Percentiles rank a stretch among this genome's conserved stretches.
Evolutionary conservation across 2,797 vertebrate species (phyloP).

Genomic region (Eidolon dupreanum): DNA sequence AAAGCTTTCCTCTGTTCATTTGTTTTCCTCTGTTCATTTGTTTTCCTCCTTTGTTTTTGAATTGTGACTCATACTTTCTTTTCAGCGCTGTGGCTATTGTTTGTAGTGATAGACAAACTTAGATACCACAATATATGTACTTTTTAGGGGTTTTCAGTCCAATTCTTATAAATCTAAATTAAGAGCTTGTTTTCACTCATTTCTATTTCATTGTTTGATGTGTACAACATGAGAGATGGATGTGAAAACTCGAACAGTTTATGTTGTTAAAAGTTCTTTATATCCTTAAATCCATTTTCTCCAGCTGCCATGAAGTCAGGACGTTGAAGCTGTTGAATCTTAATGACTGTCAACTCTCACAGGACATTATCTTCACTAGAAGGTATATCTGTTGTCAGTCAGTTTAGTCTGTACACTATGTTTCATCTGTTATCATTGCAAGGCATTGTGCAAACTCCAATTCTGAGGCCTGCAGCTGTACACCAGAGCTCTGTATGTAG

Average conservation of each 20-base stretch:
- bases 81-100: constrained; percentile 57
- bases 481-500: background rate
- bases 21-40: background rate
- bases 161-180: constrained; percentile 25
- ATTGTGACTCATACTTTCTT: constrained; percentile 69
- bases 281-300: constrained; percentile 38
- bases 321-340: constrained; percentile 7
- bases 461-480: background rate
- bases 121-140: constrained; percentile 7
- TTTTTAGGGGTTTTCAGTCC: constrained; percentile 5
- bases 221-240: background rate
- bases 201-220: constrained; percentile 7
- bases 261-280: constrained; percentile 12
- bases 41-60: constrained; percentile 45
- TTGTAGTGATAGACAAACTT: constrained; percentile 28
- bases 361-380: constrained; percentile 29
- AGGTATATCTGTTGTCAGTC: background rate
- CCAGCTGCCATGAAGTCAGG: constrained; percentile 11
- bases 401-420: background rate
- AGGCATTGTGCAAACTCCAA: background rate
- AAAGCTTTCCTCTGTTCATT: constrained; percentile 43
- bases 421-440: background rate
- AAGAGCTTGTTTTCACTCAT: constrained; percentile 44
- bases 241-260: background rate
- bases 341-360: constrained; percentile 1